Conservation (phyloP, 2,113 vertebrate species). For the Tor tambroides region DNA sequence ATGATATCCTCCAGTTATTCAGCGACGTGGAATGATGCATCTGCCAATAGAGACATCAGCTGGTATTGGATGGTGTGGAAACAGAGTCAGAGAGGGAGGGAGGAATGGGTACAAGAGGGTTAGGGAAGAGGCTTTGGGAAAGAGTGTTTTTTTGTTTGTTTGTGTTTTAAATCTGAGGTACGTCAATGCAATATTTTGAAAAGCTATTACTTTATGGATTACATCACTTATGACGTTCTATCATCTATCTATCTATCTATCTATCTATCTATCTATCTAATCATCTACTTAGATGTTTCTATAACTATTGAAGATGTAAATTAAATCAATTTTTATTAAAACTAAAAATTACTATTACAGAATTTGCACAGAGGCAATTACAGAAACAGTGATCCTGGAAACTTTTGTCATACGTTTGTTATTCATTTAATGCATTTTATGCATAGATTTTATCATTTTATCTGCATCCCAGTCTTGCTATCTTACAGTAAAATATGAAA, state of each 20-base stretch:
- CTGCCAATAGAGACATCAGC: conserved; percentile 70
- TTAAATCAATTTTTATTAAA: too few relatives aligned
- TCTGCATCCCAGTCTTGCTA: too few relatives aligned
- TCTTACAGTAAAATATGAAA: too few relatives aligned
- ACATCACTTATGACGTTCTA: conserved; percentile 46
- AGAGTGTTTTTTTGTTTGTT: conserved; percentile 60
- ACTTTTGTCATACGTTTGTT: too few relatives aligned
- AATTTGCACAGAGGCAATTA: too few relatives aligned
- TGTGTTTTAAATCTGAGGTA: conserved; percentile 66
- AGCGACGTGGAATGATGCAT: conserved; percentile 69
- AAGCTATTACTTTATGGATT: conserved; percentile 63
- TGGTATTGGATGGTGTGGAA: conserved; percentile 61
- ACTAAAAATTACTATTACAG: too few relatives aligned
- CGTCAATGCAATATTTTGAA: conserved; percentile 63
- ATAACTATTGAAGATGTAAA: too few relatives aligned
- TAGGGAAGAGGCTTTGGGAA: background rate
- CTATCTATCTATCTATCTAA: too few relatives aligned
- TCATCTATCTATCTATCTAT: background rate
- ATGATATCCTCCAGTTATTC: conserved; percentile 69
- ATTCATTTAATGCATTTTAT: too few relatives aligned
- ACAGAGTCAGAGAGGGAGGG: conserved; percentile 33
- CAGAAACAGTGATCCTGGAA: too few relatives aligned
- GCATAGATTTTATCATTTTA: too few relatives aligned
- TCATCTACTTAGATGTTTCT: too few relatives aligned
- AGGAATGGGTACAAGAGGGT: conserved; percentile 29